phyloP scores from a whole-genome alignment of 2,797 vertebrate genomes.

The Mormyrus hasselquistii region DNA sequence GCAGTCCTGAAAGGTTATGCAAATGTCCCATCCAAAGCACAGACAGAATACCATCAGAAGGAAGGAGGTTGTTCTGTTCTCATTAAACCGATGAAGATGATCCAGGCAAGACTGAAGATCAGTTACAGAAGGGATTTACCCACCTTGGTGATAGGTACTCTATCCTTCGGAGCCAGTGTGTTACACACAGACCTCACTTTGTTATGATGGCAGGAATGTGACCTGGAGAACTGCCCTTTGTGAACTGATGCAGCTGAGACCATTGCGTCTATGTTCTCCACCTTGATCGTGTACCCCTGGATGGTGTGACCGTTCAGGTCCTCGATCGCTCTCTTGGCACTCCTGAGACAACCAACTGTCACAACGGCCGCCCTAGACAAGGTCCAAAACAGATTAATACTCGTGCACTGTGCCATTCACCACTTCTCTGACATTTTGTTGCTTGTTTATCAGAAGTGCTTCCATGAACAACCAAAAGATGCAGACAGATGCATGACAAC shows the following conservation, averaged over 20 bases:
- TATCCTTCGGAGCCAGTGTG: neutral
- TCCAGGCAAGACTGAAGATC: neutral
- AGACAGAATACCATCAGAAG: neutral
- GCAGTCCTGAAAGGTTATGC: neutral
- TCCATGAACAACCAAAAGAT: neutral
- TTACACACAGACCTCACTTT: slow-evolving; percentile 13
- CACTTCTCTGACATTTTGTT: neutral
- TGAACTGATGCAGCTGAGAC: neutral
- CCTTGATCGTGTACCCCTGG: slow-evolving; percentile 35
- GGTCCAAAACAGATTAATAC: neutral
- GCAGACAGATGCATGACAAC: neutral
- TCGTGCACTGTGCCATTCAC: neutral
- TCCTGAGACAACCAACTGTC: slow-evolving; percentile 28
- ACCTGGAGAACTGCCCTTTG: slow-evolving; percentile 1
- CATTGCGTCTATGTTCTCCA: slow-evolving; percentile 35
- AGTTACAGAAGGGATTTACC: neutral
- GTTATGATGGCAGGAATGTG: neutral
- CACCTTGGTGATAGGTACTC: slow-evolving; percentile 25
- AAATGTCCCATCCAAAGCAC: neutral
- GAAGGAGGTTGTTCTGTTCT: neutral
- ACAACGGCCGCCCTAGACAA: slow-evolving; percentile 47
- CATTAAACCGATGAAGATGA: neutral
- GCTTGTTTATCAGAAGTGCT: neutral
- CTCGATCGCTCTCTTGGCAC: slow-evolving; percentile 39
- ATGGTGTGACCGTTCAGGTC: slow-evolving; percentile 41